Base-by-base conservation (phyloP, 2,888 invertebrate genomes). In the Eristalis tenax region DNA sequence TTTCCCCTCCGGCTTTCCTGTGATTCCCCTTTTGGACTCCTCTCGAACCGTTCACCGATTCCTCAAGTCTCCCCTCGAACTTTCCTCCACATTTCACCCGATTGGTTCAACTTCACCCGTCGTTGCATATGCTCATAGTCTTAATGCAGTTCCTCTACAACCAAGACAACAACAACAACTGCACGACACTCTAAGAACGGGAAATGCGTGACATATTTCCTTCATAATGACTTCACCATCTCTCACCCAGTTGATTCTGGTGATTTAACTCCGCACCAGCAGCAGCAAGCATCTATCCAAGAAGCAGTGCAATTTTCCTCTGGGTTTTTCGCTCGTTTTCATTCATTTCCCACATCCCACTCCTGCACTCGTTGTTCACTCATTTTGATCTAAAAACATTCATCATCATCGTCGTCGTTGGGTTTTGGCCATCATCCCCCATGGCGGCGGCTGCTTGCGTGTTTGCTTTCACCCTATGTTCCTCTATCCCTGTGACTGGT, bases 161-260 rank as follows among this genome's bases (percentile, higher is more conserved):
- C 32, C 8, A 1, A 26, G 3, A 26, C 8, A 32, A 32, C 8
- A 4, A 32, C 28, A 28, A 43, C 15, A 43, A 43, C 13, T 4
- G 40, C 43, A 43, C 43, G n/a, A 43, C 15, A 40, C 43, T 43
- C 43, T 57, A 57, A 57, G 40, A 15, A 66, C 66, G 65, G 23
- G 65, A 68, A 43, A 77, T 76, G 76, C 76, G 76, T 76, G 76
- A 68, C 76, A 76, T 68, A 68, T 59, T 66, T 66, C 43, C n/a
- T 18, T 64, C 18, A 13, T n/a, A 13, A 22, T 56, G 56, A 56
- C 56, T 56, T n/a, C 56, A 18, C 22, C 22, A 22, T 38, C 38
- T 38, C 38, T 38, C 13, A 38, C 38, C 23, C 26, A 59, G 22
- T 59, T 22, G 13, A 23, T 73, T 73, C 23, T 56, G 1, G 35